phyloP scores from a whole-genome alignment of 2,113 vertebrate species.

The Bolborhynchus lineola region DNA sequence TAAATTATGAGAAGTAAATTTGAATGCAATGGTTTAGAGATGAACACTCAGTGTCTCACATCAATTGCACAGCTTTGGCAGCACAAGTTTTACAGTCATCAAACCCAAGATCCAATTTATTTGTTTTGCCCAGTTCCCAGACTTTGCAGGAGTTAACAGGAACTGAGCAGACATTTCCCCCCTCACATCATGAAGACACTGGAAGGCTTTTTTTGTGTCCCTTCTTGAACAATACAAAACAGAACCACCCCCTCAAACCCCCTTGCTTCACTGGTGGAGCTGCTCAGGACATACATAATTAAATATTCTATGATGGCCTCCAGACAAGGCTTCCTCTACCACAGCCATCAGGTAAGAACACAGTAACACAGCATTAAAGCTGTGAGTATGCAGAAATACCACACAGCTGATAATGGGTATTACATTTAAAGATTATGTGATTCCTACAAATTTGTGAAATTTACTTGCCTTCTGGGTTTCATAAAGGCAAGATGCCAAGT shows the following conservation, averaged over 20 bases:
- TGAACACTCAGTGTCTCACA: not conserved
- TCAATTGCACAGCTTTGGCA: not conserved
- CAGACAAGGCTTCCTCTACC: not conserved
- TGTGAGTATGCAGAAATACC: not conserved
- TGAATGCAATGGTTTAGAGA: not conserved
- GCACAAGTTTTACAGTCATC: not conserved
- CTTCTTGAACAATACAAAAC: not conserved
- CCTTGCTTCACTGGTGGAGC: not conserved
- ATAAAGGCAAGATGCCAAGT: not conserved
- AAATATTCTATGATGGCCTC: not conserved
- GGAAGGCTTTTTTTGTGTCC: not conserved
- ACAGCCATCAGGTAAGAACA: not conserved
- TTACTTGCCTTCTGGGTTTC: not conserved
- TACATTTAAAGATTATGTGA: not conserved
- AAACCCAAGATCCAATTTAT: not conserved
- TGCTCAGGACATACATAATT: not conserved
- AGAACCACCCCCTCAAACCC: not conserved
- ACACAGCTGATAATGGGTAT: not conserved
- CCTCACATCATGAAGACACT: fast-evolving
- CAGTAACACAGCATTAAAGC: not conserved
- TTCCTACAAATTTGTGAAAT: not conserved
- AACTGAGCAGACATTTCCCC: not conserved
- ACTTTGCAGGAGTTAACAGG: not conserved
- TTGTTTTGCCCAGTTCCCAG: not conserved
- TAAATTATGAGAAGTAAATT: conserved; percentile 26